Conservation (phyloP, 2,797 vertebrate genomes). For the Poeciliopsis gracilis region DNA sequence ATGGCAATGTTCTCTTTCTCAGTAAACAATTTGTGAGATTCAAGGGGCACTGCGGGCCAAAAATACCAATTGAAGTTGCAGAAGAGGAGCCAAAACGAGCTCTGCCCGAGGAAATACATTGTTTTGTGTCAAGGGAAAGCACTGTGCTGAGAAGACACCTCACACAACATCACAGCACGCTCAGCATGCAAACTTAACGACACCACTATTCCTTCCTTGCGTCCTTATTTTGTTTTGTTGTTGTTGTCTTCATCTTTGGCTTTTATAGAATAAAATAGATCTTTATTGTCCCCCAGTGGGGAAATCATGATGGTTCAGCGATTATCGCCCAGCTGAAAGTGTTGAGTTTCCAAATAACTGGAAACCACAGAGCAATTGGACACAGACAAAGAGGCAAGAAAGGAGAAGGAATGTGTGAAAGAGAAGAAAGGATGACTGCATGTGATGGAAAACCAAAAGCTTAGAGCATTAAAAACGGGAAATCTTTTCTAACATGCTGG, state of each 20-base stretch:
- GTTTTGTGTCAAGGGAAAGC: slow-evolving; percentile 40
- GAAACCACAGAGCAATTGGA: slow-evolving; percentile 25
- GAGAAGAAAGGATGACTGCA: slow-evolving; percentile 23
- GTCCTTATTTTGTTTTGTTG: not conserved
- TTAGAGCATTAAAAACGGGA: slow-evolving; percentile 14
- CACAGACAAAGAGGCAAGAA: slow-evolving; percentile 1
- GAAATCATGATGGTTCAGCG: slow-evolving; percentile 34
- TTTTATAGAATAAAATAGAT: not conserved
- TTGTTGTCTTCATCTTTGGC: slow-evolving; percentile 28
- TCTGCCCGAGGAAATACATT: slow-evolving; percentile 35
- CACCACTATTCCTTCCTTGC: slow-evolving; percentile 2
- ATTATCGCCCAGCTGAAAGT: slow-evolving; percentile 49
- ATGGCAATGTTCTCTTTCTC: slow-evolving; percentile 60
- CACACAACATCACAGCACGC: slow-evolving; percentile 16
- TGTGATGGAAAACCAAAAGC: slow-evolving; percentile 32
- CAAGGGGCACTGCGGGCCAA: slow-evolving; percentile 55
- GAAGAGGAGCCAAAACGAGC: slow-evolving; percentile 45
- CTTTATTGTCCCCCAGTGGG: not conserved
- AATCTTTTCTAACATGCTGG: slow-evolving; percentile 32
- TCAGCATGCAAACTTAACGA: slow-evolving; percentile 27
- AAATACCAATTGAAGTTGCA: slow-evolving; percentile 48
- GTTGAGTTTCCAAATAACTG: slow-evolving; percentile 42
- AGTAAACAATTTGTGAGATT: slow-evolving; percentile 50
- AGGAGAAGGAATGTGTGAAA: slow-evolving; percentile 7
- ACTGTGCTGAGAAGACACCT: slow-evolving; percentile 48